Evolutionary conservation across 2,888 invertebrate genomes (phyloP).

Genomic region (Thereva unica): DNA sequence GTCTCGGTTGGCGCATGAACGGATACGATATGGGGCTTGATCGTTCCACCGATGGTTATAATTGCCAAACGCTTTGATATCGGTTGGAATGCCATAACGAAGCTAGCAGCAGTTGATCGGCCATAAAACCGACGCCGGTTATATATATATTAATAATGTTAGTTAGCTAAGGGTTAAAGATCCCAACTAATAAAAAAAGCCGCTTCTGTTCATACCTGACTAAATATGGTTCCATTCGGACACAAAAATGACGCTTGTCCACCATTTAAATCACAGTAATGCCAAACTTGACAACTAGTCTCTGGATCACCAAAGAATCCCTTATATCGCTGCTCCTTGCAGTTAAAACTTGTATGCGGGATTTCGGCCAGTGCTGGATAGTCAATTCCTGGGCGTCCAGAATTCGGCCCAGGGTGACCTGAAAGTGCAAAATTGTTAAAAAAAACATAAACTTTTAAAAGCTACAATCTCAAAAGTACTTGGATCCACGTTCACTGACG

Average conservation of each 20-base stretch:
- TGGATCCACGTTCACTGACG: slow-evolving; percentile 44
- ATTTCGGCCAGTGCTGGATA: slow-evolving; percentile 78
- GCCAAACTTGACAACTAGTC: slow-evolving; percentile 89
- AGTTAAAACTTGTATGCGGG: slow-evolving; percentile 77
- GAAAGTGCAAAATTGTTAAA: slow-evolving; percentile 7
- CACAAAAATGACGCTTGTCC: slow-evolving; percentile 89
- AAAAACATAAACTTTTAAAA: not conserved
- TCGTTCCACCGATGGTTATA: too few relatives aligned
- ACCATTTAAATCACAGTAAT: slow-evolving; percentile 88
- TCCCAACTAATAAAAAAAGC: too few relatives aligned
- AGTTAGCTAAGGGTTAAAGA: too few relatives aligned
- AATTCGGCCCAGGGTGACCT: slow-evolving; percentile 61
- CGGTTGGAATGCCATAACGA: too few relatives aligned
- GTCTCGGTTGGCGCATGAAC: too few relatives aligned
- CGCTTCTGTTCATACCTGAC: slow-evolving; percentile 61
- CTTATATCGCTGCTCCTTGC: slow-evolving; percentile 84
- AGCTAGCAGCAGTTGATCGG: too few relatives aligned
- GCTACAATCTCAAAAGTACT: not conserved
- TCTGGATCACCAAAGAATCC: slow-evolving; percentile 90
- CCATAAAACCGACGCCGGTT: too few relatives aligned
- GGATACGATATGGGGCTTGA: too few relatives aligned
- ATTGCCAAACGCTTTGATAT: too few relatives aligned
- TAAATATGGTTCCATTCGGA: slow-evolving; percentile 89
- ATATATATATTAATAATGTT: too few relatives aligned
- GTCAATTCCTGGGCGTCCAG: slow-evolving; percentile 70